phyloP scores from a whole-genome alignment of 2,113 vertebrate species.

The Laticauda colubrina region DNA sequence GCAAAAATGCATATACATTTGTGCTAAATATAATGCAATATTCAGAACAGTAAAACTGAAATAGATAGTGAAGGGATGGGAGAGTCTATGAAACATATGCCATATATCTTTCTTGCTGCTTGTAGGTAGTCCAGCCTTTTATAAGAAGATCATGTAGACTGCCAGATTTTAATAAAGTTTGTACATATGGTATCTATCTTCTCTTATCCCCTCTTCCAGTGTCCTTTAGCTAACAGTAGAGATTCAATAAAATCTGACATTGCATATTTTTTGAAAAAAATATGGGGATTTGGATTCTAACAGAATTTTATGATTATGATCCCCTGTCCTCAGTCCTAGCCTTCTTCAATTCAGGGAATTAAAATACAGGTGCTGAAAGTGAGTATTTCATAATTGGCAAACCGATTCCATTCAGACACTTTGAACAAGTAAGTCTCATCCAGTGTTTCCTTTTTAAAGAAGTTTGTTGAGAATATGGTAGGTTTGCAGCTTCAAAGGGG shows the following conservation, averaged over 20 bases:
- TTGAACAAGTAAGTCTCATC: not conserved
- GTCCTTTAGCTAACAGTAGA: not conserved
- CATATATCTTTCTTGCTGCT: not conserved
- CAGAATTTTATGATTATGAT: not conserved
- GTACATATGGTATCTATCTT: not conserved
- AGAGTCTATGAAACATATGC: conserved; percentile 22
- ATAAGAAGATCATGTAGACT: not conserved
- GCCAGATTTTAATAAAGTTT: not conserved
- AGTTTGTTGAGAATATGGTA: no score
- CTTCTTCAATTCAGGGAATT: not conserved
- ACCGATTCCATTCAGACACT: not conserved
- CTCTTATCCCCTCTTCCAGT: not conserved
- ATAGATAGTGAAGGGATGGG: conserved; percentile 36
- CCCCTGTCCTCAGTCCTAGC: not conserved
- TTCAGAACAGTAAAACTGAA: conserved; percentile 42
- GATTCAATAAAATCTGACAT: not conserved
- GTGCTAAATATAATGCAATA: conserved; percentile 37
- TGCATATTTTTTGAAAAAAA: not conserved
- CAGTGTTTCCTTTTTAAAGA: not conserved
- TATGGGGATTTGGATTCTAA: not conserved
- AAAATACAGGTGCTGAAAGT: not conserved
- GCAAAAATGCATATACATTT: conserved; percentile 47
- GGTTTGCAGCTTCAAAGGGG: no score
- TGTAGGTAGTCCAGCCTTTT: not conserved
- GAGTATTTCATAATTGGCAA: not conserved